Evolutionary conservation across 2,888 invertebrate genomes (phyloP).

Genomic region (Conus canariensis): DNA sequence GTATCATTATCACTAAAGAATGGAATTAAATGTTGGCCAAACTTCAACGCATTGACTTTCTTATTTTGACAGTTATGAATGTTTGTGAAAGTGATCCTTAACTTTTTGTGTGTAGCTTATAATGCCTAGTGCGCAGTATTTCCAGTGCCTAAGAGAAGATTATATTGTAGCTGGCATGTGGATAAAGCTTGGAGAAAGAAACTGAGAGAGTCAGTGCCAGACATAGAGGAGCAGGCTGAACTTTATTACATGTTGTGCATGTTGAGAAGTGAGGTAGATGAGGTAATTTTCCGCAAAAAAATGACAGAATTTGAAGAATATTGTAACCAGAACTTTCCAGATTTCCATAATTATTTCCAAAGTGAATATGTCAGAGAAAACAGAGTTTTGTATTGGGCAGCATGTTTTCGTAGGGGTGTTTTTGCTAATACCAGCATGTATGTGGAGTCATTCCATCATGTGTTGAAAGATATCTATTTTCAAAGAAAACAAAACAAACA

Average conservation of each 20-base stretch:
- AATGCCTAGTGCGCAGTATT: not conserved
- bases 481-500: too few species aligned
- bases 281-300: not conserved
- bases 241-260: conserved; percentile 13
- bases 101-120: too few species aligned
- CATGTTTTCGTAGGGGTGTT: not conserved
- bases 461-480: too few species aligned
- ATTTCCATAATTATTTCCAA: too few species aligned
- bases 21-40: too few species aligned
- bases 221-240: not conserved
- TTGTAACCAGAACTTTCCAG: too few species aligned
- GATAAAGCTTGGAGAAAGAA: conserved; percentile 16
- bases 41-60: too few species aligned
- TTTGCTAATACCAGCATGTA: not conserved
- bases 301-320: conserved; percentile 14
- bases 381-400: conserved; percentile 10
- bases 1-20: too few species aligned
- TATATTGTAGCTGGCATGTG: conserved; percentile 12
- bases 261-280: not conserved
- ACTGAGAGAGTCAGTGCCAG: conserved; percentile 12
- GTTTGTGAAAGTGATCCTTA: too few species aligned
- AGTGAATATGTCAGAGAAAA: too few species aligned
- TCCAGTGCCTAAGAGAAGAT: conserved; percentile 1
- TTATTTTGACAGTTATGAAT: too few species aligned
- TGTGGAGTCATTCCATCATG: conserved; percentile 6